Base-by-base conservation (phyloP, 2,113 vertebrate genomes). In the Dicentrarchus labrax region DNA sequence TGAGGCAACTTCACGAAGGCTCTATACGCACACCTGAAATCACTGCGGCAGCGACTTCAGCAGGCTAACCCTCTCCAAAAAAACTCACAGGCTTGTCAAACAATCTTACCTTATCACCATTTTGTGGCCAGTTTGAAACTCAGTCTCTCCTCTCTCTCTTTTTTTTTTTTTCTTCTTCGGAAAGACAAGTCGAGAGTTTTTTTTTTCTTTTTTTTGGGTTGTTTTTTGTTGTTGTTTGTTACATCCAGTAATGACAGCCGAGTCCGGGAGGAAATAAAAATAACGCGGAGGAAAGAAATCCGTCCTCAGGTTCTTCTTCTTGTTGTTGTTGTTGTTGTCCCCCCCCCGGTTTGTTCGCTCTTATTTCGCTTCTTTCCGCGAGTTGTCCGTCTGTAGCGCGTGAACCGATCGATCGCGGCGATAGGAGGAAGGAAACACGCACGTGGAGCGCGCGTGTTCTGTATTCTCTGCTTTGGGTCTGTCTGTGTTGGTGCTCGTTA, bases 31-130 rank as follows among this genome's bases (percentile, higher is more conserved):
- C 90, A 91, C 92, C 91, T 94, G 90, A 81, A 92, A 89, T 87
- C 89, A 91, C 93, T 93, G 91, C 91, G 85, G 93, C 91, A 90
- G 72, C 78, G 21, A 79, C 84, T 86, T 80, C 80, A 67, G 10
- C 30, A 30, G 30, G 30, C 30, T 30, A 30, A 30, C 30, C 30
- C 30, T 30, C 30, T 30, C 80, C 75, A 84, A 69, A 56, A 24
- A 70, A 87, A 89, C 72, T 89, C 85, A 2, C 74, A n/a, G 64
- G 22, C 72, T 72, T 81, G n/a, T 22, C 69, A 19, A 16, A 74
- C 86, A 66, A 0, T 53, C 94, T 94, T 94, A 95, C 95, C 95
- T 94, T 94, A 85, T 88, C 93, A 93, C 83, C 94, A 94, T 95
- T 68, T 81, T 86, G 84, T 64, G 38, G 79, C 30, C 86, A 86